Evolutionary conservation across 2,888 invertebrate genomes (phyloP), one percentile per base, ranked within the genome.

Genomic region (Brenthis daphne): DNA sequence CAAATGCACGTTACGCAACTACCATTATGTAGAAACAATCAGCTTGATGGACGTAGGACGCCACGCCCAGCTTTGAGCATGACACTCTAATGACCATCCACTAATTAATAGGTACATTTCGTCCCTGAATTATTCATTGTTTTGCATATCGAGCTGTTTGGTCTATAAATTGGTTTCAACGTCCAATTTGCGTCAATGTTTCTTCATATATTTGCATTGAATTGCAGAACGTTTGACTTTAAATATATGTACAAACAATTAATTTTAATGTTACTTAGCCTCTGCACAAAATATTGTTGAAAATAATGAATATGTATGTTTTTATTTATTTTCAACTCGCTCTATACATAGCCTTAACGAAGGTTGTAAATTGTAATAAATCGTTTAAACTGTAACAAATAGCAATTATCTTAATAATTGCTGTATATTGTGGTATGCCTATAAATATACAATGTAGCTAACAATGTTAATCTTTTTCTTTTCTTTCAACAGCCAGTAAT

Each of bases 1-100:
- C 63, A 53, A 54, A 8, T 63, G 53, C 43, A 57, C 58, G 57
- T 58, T 58, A 54, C 57, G 51, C 57, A 70, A 70, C 24, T 24
- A 37, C 50, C 69, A 67, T 67, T 68, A 87, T 87, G 84, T 85
- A 83, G 83, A 86, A 81, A 85, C 88, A 89, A 90, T 90, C 87
- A 86, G 80, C 77, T 72, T 83, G 86, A 89, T 86, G 85, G 82
- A 86, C 79, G 71, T 73, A 69, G 74, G 73, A 51, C 77, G 78
- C 80, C 81, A 80, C 80, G 80, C 80, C 81, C 79, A 79, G 79
- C 76, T 76, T 76, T 75, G 78, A 80, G 82, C 83, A 83, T 79
- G 81, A 80, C 71, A 64, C 81, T 76, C 82, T 85, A 87, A 86
- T 84, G 80, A 81, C 81, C 80, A 67, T 77, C 80, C 79, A 79